Conservation (phyloP, 2,797 vertebrate genomes). For the Tapera naevia region DNA sequence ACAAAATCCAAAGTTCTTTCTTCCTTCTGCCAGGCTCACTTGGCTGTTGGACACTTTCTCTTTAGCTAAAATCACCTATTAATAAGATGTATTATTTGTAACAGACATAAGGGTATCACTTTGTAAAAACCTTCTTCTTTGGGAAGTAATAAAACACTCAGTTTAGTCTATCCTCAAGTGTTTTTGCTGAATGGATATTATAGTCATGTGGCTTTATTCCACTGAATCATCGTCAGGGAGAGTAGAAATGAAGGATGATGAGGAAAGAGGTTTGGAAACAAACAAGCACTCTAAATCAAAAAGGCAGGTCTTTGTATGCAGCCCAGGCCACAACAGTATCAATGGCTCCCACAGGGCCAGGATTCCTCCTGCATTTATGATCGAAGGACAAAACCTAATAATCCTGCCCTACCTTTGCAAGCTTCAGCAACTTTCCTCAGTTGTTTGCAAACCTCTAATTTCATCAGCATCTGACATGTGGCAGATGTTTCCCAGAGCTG, state of each 20-base stretch:
- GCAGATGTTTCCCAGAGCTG: background rate
- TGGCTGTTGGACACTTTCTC: background rate
- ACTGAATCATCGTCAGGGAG: background rate
- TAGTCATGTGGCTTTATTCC: background rate
- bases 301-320: background rate
- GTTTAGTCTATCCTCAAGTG: slow-evolving; percentile 2
- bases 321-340: background rate
- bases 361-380: background rate
- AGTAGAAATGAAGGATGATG: background rate
- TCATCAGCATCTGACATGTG: background rate
- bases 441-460: background rate
- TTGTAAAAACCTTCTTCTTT: slow-evolving; percentile 13
- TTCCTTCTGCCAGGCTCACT: background rate
- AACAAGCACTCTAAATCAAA: slow-evolving; percentile 26
- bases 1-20: background rate
- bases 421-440: background rate
- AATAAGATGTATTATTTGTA: background rate
- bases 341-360: background rate
- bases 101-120: background rate
- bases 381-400: background rate
- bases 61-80: background rate
- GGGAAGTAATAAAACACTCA: slow-evolving; percentile 11
- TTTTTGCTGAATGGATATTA: slow-evolving; percentile 26
- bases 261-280: slow-evolving; percentile 13
- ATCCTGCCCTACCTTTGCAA: background rate